phyloP scores from a whole-genome alignment of 2,113 vertebrate species.

The Stercorarius parasiticus region DNA sequence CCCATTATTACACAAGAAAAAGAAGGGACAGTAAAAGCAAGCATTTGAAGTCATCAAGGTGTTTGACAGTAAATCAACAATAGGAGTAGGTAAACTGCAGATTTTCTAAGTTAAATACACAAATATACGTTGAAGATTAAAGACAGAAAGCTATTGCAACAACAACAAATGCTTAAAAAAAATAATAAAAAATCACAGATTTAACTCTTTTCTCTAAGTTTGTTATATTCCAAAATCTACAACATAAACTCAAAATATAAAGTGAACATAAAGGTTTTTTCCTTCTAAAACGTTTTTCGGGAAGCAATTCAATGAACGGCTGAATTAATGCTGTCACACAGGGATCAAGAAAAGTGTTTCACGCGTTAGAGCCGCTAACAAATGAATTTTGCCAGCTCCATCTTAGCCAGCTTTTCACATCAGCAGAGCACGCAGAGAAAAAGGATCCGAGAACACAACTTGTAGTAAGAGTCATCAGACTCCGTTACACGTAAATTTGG shows the following conservation, averaged over 20 bases:
- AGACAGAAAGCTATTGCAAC: neutral
- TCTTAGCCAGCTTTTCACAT: neutral
- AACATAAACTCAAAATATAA: neutral
- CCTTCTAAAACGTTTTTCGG: neutral
- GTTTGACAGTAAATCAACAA: neutral
- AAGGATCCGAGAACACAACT: rapidly evolving
- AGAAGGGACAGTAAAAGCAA: neutral
- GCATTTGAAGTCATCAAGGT: neutral
- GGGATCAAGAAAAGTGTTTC: neutral
- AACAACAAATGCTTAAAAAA: neutral
- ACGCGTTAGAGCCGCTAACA: neutral
- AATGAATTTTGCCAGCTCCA: neutral
- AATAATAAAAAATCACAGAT: too few species aligned
- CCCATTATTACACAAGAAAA: neutral
- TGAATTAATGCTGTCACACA: neutral
- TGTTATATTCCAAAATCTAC: neutral
- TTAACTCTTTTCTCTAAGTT: neutral
- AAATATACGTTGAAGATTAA: neutral
- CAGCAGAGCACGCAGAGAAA: neutral
- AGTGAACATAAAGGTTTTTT: neutral
- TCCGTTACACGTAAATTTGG: neutral
- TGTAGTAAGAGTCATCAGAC: neutral
- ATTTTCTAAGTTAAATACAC: neutral
- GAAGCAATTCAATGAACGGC: neutral
- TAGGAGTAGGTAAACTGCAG: neutral